Evolutionary conservation across 2,113 vertebrate genomes (phyloP), one percentile per base, ranked within the genome.

Genomic region (Osmerus eperlanus): DNA sequence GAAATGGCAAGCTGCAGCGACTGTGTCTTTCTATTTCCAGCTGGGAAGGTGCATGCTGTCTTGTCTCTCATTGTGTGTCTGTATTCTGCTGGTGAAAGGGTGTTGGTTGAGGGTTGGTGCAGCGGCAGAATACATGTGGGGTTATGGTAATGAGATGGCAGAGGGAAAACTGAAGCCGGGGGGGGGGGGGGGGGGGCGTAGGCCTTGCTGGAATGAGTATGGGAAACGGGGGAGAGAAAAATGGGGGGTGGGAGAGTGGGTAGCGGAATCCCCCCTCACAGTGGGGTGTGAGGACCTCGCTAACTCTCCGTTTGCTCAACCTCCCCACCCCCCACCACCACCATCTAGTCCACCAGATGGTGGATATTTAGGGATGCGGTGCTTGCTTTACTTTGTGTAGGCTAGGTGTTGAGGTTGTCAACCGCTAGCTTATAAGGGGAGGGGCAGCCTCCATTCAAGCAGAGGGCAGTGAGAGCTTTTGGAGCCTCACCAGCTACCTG

Each of bases 61-160:
- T 47, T 47, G 41, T 47, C 41, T 47, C 41, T 47, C 41, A 47
- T 47, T 47, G 41, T 47, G 41, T 47, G 9, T n/a, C 7, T 59
- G 55, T 58, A n/a, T 59, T 59, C 19, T 19, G 56, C 56, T 59
- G n/a, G 56, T 59, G n/a, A 59, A 59, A 59, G 60, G 9, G 66
- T 21, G 56, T 59, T 11, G 11, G 18, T 59, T 5, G 16, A n/a
- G 16, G 56, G 14, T 59, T 12, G 18, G 7, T 59, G 56, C 73
- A 55, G 73, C 25, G 61, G 73, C 41, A 47, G 41, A 47, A 47
- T 47, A 9, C 41, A 47, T 64, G 67, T 68, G 66, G 65, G 62
- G 56, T 67, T 75, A 47, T 52, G 73, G 62, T 63, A 68, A 67
- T 67, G 65, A 75, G 73, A 62, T 68, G 73, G 73, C 54, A 66